Percentiles rank a stretch among this genome's conserved stretches.
Evolutionary conservation across 2,888 invertebrate genomes (phyloP).

Genomic region (Cistogaster globosa): DNA sequence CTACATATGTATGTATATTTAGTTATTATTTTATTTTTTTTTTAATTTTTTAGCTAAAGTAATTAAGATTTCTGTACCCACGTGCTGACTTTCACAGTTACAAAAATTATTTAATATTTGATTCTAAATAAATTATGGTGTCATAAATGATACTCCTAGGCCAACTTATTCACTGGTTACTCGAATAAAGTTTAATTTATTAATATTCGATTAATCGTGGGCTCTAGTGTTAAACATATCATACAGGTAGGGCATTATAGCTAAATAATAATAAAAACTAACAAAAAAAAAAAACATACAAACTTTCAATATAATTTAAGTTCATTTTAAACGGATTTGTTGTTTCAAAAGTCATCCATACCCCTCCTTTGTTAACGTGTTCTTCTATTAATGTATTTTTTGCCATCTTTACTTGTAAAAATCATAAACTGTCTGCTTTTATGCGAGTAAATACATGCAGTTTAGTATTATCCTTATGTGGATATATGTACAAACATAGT

Average conservation of each 20-base stretch:
- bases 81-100: too few relatives aligned
- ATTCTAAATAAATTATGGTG: too few relatives aligned
- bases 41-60: too few relatives aligned
- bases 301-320: constrained; percentile 60
- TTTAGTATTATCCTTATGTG: constrained; percentile 20
- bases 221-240: constrained; percentile 51
- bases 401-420: constrained; percentile 23
- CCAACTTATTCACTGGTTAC: neutral
- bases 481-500: too few relatives aligned
- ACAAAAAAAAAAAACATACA: constrained; percentile 43
- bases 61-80: too few relatives aligned
- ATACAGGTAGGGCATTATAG: constrained; percentile 71
- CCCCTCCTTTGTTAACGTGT: constrained; percentile 64
- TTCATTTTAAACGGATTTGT: constrained; percentile 65
- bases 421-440: constrained; percentile 56
- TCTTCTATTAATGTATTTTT: constrained; percentile 10
- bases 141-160: too few relatives aligned
- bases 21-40: too few relatives aligned
- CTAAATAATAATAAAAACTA: constrained; percentile 31
- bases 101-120: too few relatives aligned
- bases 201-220: constrained; percentile 39
- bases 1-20: too few relatives aligned
- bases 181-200: neutral
- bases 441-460: constrained; percentile 1
- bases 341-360: constrained; percentile 52